Conservation (phyloP, 2,888 invertebrate genomes). For the Urechis unicinctus region DNA sequence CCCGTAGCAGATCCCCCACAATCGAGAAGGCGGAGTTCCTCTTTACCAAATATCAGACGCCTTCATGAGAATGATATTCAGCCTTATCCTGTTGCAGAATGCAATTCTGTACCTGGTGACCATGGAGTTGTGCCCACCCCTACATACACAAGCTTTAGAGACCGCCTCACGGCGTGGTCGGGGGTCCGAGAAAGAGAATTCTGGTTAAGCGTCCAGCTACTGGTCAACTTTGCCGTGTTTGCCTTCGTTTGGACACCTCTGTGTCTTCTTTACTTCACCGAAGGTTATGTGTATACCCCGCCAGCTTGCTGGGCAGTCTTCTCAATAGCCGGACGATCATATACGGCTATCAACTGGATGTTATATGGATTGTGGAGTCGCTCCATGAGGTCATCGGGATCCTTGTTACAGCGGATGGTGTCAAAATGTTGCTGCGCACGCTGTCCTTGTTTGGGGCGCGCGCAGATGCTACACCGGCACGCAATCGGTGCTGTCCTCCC, state of each 20-base stretch:
- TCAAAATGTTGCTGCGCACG: too few species aligned
- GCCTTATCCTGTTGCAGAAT: too few species aligned
- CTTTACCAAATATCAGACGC: background rate
- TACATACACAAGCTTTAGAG: background rate
- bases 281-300: background rate
- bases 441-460: too few species aligned
- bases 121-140: too few species aligned
- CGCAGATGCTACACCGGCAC: too few species aligned
- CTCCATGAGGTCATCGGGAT: too few species aligned
- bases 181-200: background rate
- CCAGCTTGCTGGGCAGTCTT: background rate
- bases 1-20: background rate
- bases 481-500: too few species aligned
- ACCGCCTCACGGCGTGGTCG: background rate
- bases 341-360: background rate
- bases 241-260: background rate
- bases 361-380: background rate
- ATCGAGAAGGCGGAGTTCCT: background rate
- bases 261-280: background rate
- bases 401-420: too few species aligned
- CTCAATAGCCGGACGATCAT: background rate
- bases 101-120: too few species aligned
- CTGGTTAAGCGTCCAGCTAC: background rate
- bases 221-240: background rate
- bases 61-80: too few species aligned